Evolutionary conservation across 1,140 invertebrate genomes (phyloP).

Genomic region (Pantala flavescens): DNA sequence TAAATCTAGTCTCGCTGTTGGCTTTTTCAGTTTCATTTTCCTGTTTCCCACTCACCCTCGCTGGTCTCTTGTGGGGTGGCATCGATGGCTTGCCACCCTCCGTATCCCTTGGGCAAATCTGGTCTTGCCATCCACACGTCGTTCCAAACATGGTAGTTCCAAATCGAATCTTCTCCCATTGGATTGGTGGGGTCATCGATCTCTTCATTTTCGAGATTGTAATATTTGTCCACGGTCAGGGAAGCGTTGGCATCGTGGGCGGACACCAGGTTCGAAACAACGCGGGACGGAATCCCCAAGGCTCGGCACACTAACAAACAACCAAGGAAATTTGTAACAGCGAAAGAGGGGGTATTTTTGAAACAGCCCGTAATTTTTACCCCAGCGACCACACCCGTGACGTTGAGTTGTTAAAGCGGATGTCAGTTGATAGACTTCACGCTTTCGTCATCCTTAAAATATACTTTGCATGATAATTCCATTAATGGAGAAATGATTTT

Average conservation of each 20-base stretch:
- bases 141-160: slow-evolving; percentile 75
- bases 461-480: too few species aligned
- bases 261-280: slow-evolving; percentile 60
- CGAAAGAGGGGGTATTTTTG: too few species aligned
- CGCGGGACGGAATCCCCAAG: slow-evolving; percentile 56
- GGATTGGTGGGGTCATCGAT: slow-evolving; percentile 45
- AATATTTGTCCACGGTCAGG: slow-evolving; percentile 64
- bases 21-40: too few species aligned
- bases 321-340: slow-evolving; percentile 15
- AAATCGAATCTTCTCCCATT: slow-evolving; percentile 46
- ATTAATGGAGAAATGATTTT: too few species aligned
- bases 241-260: slow-evolving; percentile 59
- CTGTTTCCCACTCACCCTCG: slow-evolving; percentile 26
- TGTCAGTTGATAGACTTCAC: too few species aligned
- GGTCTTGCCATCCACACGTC: slow-evolving; percentile 64
- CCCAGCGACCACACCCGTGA: too few species aligned
- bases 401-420: too few species aligned
- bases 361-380: too few species aligned
- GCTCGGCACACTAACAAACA: slow-evolving; percentile 49
- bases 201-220: slow-evolving; percentile 47
- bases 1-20: too few species aligned
- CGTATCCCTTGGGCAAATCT: slow-evolving; percentile 55
- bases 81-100: slow-evolving; percentile 65
- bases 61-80: slow-evolving; percentile 61
- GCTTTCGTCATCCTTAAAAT: too few species aligned